Evolutionary conservation across 2,888 invertebrate species (phyloP), one percentile per base, ranked within the genome.

Genomic region (Hydraecia micacea): DNA sequence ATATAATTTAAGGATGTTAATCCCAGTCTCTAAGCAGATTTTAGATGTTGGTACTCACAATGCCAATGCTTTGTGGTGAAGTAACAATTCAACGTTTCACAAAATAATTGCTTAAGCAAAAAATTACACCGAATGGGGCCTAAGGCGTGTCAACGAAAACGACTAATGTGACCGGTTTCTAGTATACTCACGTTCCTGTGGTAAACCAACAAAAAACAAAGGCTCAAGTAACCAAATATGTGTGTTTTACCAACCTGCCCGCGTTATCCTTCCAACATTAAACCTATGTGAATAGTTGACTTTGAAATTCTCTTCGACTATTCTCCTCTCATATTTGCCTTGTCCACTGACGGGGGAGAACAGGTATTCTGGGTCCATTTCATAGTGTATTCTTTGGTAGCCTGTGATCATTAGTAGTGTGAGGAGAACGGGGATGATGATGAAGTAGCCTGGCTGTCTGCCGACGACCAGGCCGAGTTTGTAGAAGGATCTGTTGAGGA

Each of bases 321-420:
- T 97, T 46, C 98, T 97, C 87, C 99, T 97, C 93, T 99, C 99
- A 68, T 97, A 93, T 95, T 98, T 98, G 25, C 98, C 99, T 88
- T 98, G 98, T 0, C 99, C 99, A 90, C 98, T 98, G 86, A 98
- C 97, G 0, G 99, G 99, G 60, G 99, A 98, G 96, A 99, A 99
- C 32, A 99, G 97, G 95, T 99, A 99, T 94, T 99, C 99, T 0
- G 99, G 99, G 94, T 99, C 99, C 96, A 99, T 99, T 96, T 99
- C 98, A 95, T 99, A 99, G 93, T 98, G 97, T 80, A 99, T 97
- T 93, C 97, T 97, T 95, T 99, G 99, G 95, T 98, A 98, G 73
- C 99, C 99, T 42, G 99, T 99, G 94, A 98, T 97, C 94, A 98
- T 98, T 74, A 99, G 97, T 77, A 98, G 95, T 0, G 98, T 98